Percentiles rank a stretch among this genome's conserved stretches.
Conservation (phyloP, 1,140 invertebrate genomes). For the Pachyrhynchus sulphureomaculatus region DNA sequence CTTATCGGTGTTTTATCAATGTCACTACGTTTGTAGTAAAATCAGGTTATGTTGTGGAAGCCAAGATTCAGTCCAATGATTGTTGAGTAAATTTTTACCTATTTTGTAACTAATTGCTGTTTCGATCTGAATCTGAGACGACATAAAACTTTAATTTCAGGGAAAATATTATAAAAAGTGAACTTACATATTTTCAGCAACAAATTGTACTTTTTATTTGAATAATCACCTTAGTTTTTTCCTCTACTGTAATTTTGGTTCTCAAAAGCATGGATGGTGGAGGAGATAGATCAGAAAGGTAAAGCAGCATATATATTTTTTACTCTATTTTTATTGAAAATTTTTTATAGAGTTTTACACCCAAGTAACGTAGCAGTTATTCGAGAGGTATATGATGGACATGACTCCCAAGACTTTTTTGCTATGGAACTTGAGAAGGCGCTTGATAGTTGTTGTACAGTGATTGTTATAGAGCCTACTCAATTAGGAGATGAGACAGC, state of each 20-base stretch:
- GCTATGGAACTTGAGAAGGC: slow-evolving; percentile 90
- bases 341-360: slow-evolving; percentile 49
- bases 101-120: too few relatives aligned
- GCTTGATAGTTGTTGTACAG: slow-evolving; percentile 75
- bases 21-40: too few relatives aligned
- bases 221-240: too few relatives aligned
- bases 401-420: slow-evolving; percentile 87
- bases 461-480: slow-evolving; percentile 90
- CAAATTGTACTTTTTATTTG: too few relatives aligned
- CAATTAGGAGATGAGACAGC: slow-evolving; percentile 90
- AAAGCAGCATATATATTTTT: slow-evolving; percentile 22
- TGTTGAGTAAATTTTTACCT: too few relatives aligned
- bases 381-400: slow-evolving; percentile 88
- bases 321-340: slow-evolving; percentile 24
- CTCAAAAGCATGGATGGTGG: slow-evolving; percentile 44
- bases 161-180: too few relatives aligned
- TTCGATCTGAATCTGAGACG: too few relatives aligned
- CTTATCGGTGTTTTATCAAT: too few relatives aligned
- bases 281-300: slow-evolving; percentile 39
- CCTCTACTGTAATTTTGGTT: not conserved
- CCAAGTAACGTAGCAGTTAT: slow-evolving; percentile 80
- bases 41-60: too few relatives aligned
- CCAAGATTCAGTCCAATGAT: too few relatives aligned
- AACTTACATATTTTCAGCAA: too few relatives aligned
- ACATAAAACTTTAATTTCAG: too few relatives aligned